These are phyloP conservation scores for Myotis lucifugus DNA, from an alignment of 2,113 vertebrate species.

Conservation along the genomic window DNA sequence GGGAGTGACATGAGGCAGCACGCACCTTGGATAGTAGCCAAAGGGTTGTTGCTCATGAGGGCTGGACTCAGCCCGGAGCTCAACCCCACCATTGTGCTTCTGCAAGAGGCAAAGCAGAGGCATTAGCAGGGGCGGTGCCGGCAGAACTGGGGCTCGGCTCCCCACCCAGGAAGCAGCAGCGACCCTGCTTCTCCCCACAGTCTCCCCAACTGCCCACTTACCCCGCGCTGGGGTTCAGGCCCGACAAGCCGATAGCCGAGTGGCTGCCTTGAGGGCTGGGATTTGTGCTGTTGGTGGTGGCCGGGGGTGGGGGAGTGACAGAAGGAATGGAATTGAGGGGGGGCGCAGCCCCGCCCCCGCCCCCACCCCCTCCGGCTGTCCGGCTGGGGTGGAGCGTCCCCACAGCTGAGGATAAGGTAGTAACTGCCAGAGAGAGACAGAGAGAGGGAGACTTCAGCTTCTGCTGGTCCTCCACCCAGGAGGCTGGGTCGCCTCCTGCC, in stretches of 20 bases:
- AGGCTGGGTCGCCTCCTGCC: not conserved
- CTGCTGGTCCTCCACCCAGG: not conserved
- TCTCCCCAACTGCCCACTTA: slow-evolving; percentile 80
- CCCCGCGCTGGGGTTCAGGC: slow-evolving; percentile 89
- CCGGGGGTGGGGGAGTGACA: slow-evolving; percentile 90
- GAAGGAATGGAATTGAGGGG: slow-evolving; percentile 83
- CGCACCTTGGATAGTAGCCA: slow-evolving; percentile 97
- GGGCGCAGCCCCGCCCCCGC: slow-evolving; percentile 71
- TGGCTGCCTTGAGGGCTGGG: slow-evolving; percentile 89
- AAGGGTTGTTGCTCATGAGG: slow-evolving; percentile 94
- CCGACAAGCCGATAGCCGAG: slow-evolving; percentile 89
- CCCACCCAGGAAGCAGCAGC: slow-evolving; percentile 42
- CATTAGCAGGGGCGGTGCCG: slow-evolving; percentile 63
- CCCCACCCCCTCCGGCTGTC: slow-evolving; percentile 82
- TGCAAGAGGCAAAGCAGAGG: slow-evolving; percentile 87
- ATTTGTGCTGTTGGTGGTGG: slow-evolving; percentile 92
- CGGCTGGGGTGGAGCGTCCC: slow-evolving; percentile 90
- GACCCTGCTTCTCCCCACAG: not conserved
- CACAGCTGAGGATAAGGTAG: slow-evolving; percentile 91
- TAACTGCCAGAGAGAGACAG: slow-evolving; percentile 82
- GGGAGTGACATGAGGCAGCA: slow-evolving; percentile 76
- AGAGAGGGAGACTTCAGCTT: slow-evolving; percentile 58
- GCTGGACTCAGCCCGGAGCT: slow-evolving; percentile 94
- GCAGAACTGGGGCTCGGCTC: not conserved
- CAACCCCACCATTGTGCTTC: slow-evolving; percentile 95